phyloP scores from a whole-genome alignment of 2,888 invertebrate genomes.

The Ypsolopha scabrella region DNA sequence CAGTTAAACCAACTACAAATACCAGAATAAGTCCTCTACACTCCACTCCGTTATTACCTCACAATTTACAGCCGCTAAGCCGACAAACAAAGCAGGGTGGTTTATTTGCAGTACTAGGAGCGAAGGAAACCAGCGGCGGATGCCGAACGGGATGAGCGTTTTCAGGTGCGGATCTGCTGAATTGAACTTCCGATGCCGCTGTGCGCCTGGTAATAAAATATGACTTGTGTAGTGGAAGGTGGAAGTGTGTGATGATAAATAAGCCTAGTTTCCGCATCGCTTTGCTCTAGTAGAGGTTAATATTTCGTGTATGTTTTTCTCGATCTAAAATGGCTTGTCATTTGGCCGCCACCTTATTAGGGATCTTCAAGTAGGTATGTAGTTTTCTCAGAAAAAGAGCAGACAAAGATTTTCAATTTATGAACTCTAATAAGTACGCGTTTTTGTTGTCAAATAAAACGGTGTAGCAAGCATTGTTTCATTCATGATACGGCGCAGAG shows the following conservation, averaged over 20 bases:
- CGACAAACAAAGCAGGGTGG: constrained; percentile 37
- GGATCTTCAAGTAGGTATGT: no score
- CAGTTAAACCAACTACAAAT: not conserved
- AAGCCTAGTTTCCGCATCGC: no score
- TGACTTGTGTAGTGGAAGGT: not conserved
- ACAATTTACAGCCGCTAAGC: constrained; percentile 45
- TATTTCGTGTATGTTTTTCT: no score
- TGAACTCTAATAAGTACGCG: no score
- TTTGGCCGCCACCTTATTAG: no score
- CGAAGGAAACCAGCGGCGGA: constrained; percentile 28
- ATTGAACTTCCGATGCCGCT: constrained; percentile 19
- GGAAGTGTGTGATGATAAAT: not conserved
- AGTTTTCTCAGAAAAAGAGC: no score
- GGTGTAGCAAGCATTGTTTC: no score
- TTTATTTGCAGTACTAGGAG: constrained; percentile 32
- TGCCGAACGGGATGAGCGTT: constrained; percentile 14
- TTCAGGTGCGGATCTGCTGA: constrained; percentile 30
- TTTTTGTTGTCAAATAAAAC: no score
- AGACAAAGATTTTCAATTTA: no score
- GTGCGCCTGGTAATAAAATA: constrained; percentile 10
- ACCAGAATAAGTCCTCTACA: not conserved
- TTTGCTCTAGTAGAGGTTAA: no score
- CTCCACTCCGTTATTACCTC: constrained; percentile 32
- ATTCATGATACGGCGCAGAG: no score
- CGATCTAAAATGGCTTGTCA: no score